Evolutionary conservation across 2,797 vertebrate species (phyloP).

Genomic region (Eospalax fontanierii): DNA sequence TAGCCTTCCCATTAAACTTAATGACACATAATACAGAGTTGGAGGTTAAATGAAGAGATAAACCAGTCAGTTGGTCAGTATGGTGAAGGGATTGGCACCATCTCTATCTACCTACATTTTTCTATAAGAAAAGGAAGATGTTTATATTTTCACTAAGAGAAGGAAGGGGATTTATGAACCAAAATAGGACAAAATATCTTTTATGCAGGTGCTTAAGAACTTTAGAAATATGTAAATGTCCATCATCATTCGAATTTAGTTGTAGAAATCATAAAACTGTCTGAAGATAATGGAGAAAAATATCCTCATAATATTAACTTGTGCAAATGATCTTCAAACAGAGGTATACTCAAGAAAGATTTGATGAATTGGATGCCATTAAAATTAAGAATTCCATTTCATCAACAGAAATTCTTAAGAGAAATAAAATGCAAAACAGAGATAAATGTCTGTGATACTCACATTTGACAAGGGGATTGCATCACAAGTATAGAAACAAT

Average conservation of each 20-base stretch:
- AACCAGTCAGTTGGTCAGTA: background rate
- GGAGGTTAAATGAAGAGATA: background rate
- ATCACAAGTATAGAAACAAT: background rate
- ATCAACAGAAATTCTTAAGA: background rate
- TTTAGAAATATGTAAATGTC: background rate
- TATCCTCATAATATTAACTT: background rate
- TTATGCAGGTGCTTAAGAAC: background rate
- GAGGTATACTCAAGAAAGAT: background rate
- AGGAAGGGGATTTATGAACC: background rate
- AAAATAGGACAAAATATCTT: background rate
- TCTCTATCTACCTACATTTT: background rate
- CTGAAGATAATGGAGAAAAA: background rate
- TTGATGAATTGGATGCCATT: background rate
- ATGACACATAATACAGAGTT: background rate
- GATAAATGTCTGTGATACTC: background rate
- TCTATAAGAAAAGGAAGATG: background rate
- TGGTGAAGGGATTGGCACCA: background rate
- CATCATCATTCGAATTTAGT: background rate
- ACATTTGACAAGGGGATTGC: background rate
- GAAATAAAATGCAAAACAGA: conserved; percentile 1
- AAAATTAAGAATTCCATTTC: conserved; percentile 14
- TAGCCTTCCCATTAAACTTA: background rate
- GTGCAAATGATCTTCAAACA: background rate
- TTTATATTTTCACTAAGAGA: too few relatives aligned
- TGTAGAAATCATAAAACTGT: background rate